Percentiles rank a stretch among this genome's conserved stretches.
These are phyloP conservation scores for Diabrotica virgifera DNA, from an alignment of 1,140 invertebrate species.

Conservation along the genomic window DNA sequence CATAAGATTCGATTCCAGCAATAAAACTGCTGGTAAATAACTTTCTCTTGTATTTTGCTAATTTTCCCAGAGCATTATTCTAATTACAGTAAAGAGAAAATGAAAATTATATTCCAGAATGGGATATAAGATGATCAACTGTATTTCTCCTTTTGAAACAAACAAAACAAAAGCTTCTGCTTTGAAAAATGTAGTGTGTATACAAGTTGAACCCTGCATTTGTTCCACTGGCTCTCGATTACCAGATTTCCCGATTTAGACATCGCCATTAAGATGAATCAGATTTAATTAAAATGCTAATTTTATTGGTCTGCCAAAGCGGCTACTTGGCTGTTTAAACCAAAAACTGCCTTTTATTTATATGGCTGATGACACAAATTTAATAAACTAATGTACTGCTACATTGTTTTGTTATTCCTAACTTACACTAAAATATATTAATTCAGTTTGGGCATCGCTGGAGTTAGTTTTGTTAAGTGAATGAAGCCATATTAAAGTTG, in stretches of 20 bases:
- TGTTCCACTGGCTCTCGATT: constrained; percentile 3
- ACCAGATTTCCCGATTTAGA: constrained; percentile 28
- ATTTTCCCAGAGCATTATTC: too few relatives aligned
- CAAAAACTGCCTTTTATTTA: constrained; percentile 19
- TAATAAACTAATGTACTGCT: constrained; percentile 8
- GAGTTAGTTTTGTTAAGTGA: neutral
- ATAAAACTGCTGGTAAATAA: too few relatives aligned
- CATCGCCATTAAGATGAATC: constrained; percentile 16
- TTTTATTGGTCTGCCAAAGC: constrained; percentile 30
- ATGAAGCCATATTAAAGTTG: neutral
- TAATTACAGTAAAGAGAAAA: neutral
- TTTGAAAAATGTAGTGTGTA: neutral
- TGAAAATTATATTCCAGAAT: constrained; percentile 10
- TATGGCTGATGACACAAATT: constrained; percentile 25
- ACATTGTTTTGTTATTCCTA: too few relatives aligned
- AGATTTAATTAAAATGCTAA: constrained; percentile 36
- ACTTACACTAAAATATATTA: too few relatives aligned
- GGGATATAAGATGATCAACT: neutral
- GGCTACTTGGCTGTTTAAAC: constrained; percentile 26
- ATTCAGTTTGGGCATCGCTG: neutral
- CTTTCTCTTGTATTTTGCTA: too few relatives aligned
- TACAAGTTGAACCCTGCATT: neutral
- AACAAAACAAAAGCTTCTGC: neutral
- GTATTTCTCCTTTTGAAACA: neutral
- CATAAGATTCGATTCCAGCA: too few relatives aligned